These are phyloP conservation scores for Orbicella faveolata DNA, from an alignment of 64 coral and sea anemone genomes.

Conservation along the genomic window DNA sequence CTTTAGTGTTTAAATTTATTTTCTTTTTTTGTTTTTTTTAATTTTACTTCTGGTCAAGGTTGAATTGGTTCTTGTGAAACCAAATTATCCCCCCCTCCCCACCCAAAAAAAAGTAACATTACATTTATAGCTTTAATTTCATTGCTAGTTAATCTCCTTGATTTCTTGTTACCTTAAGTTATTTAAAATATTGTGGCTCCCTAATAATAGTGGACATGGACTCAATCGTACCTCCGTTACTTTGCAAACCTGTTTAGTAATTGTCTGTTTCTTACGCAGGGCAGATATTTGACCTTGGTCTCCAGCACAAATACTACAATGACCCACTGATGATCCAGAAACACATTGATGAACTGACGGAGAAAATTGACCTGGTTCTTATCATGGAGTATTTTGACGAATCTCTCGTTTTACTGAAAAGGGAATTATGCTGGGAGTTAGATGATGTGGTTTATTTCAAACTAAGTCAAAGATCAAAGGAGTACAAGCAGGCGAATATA, in stretches of 20 bases:
- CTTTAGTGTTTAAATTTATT: too few species aligned
- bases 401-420: constrained; percentile 78
- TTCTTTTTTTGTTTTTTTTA: too few species aligned
- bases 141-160: too few species aligned
- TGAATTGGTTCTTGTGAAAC: too few species aligned
- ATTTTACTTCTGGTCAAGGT: too few species aligned
- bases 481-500: constrained; percentile 74
- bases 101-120: too few species aligned
- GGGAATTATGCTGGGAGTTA: constrained; percentile 75
- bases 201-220: too few species aligned
- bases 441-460: constrained; percentile 81
- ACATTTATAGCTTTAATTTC: too few species aligned
- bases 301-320: constrained; percentile 67
- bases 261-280: constrained; percentile 17
- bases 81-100: too few species aligned
- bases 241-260: not conserved
- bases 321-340: constrained; percentile 63
- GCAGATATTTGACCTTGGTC: constrained; percentile 77
- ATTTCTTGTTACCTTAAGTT: too few species aligned
- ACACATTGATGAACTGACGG: constrained; percentile 59
- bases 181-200: too few species aligned
- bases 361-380: constrained; percentile 71
- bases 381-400: constrained; percentile 86
- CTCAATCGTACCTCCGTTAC: too few species aligned
- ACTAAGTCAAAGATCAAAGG: constrained; percentile 50